Base-by-base conservation (phyloP, 2,113 vertebrate genomes). In the Egretta garzetta region DNA sequence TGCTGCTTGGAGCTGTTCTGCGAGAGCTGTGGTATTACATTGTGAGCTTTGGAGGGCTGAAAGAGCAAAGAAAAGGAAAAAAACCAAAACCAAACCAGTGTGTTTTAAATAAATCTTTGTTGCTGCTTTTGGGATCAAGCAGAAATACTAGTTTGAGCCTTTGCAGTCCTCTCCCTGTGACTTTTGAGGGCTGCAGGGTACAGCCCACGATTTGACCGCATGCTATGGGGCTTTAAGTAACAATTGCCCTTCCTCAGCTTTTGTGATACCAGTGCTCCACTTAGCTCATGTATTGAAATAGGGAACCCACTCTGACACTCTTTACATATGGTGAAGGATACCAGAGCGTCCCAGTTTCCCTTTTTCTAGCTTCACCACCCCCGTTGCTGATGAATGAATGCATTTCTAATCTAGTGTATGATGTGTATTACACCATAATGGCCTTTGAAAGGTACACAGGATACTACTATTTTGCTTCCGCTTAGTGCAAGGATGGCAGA, bases 331-430 rank as follows among this genome's bases (percentile, higher is more conserved):
- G 59, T 4, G 37, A 66, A 32, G 76, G 81, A 66, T 96, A 37
- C 12, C 45, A 63, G 35, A 55, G 75, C 9, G 83, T 68, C 86
- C 80, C 80, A 66, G 63, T 73, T 96, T 77, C 88, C 72, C 67
- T 67, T 55, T 11, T n/a, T 26, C 60, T 52, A n/a, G 72, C 60
- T 84, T 80, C 4, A 16, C 82, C 83, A 70, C 88, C 72, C 71
- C 68, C 83, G 14, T 2, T 86, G 81, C 59, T 86, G 86, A 64
- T 90, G 94, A 93, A 80, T 89, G 93, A 77, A 55, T 37, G 75
- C 39, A 21, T 68, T 88, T 90, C 63, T 92, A 80, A 74, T 63
- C 22, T 0, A 47, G 49, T 11, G 17, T 26, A 12, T 26, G 60
- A 66, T 21, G 43, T 49, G 11, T 74, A 60, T 62, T 60, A 64